These are phyloP conservation scores for Ploceus nigricollis DNA, from an alignment of 2,113 vertebrate genomes.

Conservation along the genomic window DNA sequence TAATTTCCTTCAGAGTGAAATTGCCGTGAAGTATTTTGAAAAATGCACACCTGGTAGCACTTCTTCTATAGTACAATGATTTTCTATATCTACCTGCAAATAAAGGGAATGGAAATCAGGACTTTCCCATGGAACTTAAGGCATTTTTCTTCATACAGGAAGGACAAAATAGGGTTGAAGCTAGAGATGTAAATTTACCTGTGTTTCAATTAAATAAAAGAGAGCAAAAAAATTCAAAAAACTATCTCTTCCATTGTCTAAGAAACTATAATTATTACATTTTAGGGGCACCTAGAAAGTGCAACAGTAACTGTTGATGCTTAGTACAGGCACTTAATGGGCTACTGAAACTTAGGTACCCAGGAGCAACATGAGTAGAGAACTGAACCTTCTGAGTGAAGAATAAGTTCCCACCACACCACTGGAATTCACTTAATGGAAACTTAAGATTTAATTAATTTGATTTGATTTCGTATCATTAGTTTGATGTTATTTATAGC, in stretches of 20 bases:
- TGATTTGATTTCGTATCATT: not conserved
- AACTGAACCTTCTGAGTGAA: not conserved
- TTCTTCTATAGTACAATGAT: not conserved
- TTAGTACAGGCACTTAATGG: not conserved
- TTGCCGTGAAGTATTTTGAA: not conserved
- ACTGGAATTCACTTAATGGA: not conserved
- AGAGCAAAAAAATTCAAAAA: rapidly evolving
- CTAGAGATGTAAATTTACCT: not conserved
- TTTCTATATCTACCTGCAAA: not conserved
- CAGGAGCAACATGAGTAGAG: not conserved
- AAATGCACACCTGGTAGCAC: not conserved
- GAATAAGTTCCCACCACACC: not conserved
- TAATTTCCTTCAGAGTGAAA: not conserved
- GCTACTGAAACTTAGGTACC: not conserved
- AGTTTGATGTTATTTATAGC: not conserved
- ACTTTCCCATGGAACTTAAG: not conserved
- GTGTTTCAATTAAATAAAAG: not conserved
- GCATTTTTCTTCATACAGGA: not conserved
- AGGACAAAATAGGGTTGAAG: not conserved
- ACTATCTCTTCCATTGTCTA: not conserved
- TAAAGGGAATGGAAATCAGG: not conserved
- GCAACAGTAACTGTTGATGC: not conserved
- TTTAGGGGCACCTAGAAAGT: not conserved
- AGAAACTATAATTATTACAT: not conserved
- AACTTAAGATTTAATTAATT: not conserved